Evolutionary conservation across 2,797 vertebrate genomes (phyloP), one percentile per base, ranked within the genome.

Genomic region (Florisuga fusca): DNA sequence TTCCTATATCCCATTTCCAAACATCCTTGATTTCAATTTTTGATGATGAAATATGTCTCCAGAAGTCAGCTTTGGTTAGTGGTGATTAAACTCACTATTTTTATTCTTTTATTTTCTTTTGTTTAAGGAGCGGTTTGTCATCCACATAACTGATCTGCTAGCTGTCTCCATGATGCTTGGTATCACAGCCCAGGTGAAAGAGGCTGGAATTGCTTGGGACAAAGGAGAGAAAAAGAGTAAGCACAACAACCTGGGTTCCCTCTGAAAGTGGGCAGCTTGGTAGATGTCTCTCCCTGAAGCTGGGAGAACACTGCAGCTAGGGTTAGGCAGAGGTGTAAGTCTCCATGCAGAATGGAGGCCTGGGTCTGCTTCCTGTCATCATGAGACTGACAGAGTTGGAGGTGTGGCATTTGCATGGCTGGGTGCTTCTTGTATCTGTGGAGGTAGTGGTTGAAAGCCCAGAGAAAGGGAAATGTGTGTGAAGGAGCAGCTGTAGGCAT

Each of bases 151-250:
- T 0, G 99, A 99, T 91, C 98, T 99, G 63, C 97, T 99, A 45
- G 99, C 99, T 0, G 99, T 99, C 79, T 99, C 99, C 90, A 99
- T 99, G 99, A 99, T 99, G 99, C 95, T 99, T 94, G 99, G 99
- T 83, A 99, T 99, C 95, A 99, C 99, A 0, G 99, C 98, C 50
- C 99, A 99, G 96, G 99, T 99, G 96, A 99, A 99, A 97, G 99
- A 99, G 95, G 99, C 99, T 1, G 99, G 99, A 68, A 91, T 99
- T 29, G 99, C 99, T 1, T 99, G 99, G 99, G 99, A 99, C 98
- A 99, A 99, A 98, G 99, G 99, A 91, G 99, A 99, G 95, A 99
- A 99, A 92, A 99, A 99, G 95, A 99, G 99, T 99, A 97, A 98
- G 98, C 62, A 9, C 4, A 73, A 11, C 20, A 36, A 7, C 38